A percentile compares a stretch with the other conserved stretches of the same genome.
These are phyloP conservation scores for Hiodon alosoides DNA, from an alignment of 2,113 vertebrate genomes.

Conservation along the genomic window DNA sequence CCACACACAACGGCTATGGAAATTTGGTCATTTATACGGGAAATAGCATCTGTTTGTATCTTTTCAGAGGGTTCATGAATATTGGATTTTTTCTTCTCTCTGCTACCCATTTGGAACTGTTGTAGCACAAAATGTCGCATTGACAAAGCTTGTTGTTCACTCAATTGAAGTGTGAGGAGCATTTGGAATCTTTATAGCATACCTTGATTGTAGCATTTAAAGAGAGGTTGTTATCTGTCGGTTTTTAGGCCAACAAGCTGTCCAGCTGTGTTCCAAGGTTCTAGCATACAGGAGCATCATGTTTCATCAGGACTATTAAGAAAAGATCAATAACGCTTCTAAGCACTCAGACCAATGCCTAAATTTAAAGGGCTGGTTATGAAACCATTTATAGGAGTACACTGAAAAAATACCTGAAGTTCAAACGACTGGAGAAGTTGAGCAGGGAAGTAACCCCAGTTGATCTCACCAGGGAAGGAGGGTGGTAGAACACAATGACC, in stretches of 20 bases:
- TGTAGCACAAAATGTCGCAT: constrained; percentile 11
- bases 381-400: constrained; percentile 4
- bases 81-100: constrained; percentile 29
- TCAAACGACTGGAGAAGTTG: constrained; percentile 9
- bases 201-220: constrained; percentile 15
- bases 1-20: constrained; percentile 35
- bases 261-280: constrained; percentile 8
- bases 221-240: neutral
- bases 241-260: constrained; percentile 4
- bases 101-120: constrained; percentile 29
- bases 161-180: constrained; percentile 26
- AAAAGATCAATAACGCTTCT: neutral
- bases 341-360: neutral
- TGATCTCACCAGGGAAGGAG: neutral
- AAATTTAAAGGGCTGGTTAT: constrained; percentile 8
- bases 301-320: neutral
- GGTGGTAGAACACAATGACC: neutral
- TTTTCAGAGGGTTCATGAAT: constrained; percentile 38
- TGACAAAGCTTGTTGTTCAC: constrained; percentile 6
- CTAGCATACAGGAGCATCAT: neutral
- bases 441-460: neutral
- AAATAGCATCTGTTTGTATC: constrained; percentile 30
- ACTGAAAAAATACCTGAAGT: neutral
- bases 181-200: constrained; percentile 25
- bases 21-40: constrained; percentile 35